Percentiles rank a stretch among this genome's conserved stretches.
Conservation (phyloP, 2,888 invertebrate species). For the Chrysotoxum bicinctum region DNA sequence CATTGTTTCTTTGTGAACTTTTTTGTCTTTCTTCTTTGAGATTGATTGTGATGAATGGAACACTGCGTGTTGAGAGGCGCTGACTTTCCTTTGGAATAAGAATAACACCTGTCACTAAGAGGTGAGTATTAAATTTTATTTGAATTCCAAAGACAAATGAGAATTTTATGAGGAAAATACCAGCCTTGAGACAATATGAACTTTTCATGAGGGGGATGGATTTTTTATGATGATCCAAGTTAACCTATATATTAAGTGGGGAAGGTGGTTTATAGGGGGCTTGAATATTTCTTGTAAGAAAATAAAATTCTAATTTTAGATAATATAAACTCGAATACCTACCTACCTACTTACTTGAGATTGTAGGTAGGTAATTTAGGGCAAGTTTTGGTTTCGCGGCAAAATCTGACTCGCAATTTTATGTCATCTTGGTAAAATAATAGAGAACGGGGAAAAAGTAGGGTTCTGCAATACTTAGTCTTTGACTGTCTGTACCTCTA, state of each 20-base stretch:
- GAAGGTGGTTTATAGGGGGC: accelerated
- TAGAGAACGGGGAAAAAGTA: too few species aligned
- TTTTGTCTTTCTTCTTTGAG: neutral
- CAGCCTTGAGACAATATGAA: neutral
- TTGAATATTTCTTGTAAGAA: neutral
- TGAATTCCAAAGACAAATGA: neutral
- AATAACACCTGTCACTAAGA: slow-evolving; percentile 17
- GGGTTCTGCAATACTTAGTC: too few species aligned
- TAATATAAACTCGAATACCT: too few species aligned
- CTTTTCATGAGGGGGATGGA: neutral
- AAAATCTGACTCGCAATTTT: too few species aligned
- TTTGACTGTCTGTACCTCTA: too few species aligned
- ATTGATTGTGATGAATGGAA: slow-evolving; percentile 21
- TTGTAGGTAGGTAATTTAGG: too few species aligned
- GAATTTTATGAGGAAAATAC: neutral
- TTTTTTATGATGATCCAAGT: neutral
- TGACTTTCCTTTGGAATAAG: slow-evolving; percentile 19
- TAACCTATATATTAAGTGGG: neutral
- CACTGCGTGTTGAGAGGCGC: neutral
- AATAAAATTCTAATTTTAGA: too few species aligned
- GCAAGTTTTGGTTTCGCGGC: too few species aligned
- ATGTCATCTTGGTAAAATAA: too few species aligned
- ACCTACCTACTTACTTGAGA: too few species aligned
- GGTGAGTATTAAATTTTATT: slow-evolving; percentile 13
- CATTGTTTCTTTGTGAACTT: neutral